phyloP scores from a whole-genome alignment of 2,888 invertebrate species.

The Anagyrus pseudococci region DNA sequence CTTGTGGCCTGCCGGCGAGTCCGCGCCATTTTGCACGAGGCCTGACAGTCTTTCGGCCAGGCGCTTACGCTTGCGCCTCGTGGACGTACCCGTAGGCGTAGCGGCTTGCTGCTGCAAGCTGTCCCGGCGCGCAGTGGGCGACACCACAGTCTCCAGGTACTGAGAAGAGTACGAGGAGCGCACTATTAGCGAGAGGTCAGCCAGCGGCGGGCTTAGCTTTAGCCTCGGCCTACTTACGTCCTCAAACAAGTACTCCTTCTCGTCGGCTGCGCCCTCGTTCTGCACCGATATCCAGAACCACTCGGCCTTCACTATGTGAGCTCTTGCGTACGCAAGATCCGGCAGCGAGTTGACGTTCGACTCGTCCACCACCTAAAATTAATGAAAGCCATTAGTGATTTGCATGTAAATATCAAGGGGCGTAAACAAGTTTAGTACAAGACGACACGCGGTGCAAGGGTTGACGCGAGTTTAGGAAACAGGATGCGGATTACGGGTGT shows the following conservation, averaged over 20 bases:
- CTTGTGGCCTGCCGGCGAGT: constrained; percentile 71
- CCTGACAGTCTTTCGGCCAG: constrained; percentile 68
- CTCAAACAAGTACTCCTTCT: constrained; percentile 86
- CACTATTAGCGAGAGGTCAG: too few species aligned
- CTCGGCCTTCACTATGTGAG: constrained; percentile 86
- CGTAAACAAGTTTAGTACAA: too few species aligned
- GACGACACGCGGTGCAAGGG: too few species aligned
- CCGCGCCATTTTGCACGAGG: constrained; percentile 64
- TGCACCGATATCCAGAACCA: constrained; percentile 99
- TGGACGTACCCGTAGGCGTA: constrained; percentile 63
- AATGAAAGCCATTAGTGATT: background rate
- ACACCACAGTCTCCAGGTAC: constrained; percentile 64
- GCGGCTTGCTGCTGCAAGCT: constrained; percentile 63
- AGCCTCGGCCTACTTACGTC: constrained; percentile 83
- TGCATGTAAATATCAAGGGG: too few species aligned
- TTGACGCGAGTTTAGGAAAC: too few species aligned
- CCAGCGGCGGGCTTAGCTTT: too few species aligned
- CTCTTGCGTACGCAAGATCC: constrained; percentile 72
- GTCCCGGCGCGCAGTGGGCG: constrained; percentile 53
- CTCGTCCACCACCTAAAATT: constrained; percentile 82
- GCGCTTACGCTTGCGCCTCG: constrained; percentile 83
- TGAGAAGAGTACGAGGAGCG: too few species aligned
- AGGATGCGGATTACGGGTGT: too few species aligned
- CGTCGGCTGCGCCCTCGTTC: constrained; percentile 91
- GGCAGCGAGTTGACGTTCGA: constrained; percentile 74